Base-by-base conservation (phyloP, 1,140 invertebrate genomes). In the Kradibia gibbosae region DNA sequence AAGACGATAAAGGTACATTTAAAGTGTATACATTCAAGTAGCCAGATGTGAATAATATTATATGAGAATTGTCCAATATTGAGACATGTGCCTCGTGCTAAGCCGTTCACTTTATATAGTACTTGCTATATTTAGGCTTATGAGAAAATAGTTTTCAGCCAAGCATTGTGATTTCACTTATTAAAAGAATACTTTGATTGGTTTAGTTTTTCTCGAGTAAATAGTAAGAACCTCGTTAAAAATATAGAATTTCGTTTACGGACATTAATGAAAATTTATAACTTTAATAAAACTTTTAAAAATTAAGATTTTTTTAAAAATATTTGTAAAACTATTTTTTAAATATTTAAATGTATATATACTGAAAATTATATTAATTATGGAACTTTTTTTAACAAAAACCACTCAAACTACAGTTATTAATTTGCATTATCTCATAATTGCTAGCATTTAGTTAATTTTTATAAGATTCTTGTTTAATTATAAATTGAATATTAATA, bases 51-150 rank as follows among this genome's bases (percentile, higher is more conserved):
- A n/a, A n/a, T 42, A 7, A 74, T 74, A 74, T 36, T 50, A 17
- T 3, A 57, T 20, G 15, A 10, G 42, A 39, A 34, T 11, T 20
- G 36, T 10, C 20, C 36, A 39, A 73, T 15, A 45, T 17, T 5
- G 0, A 57, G 15, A 57, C 72, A 74, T 74, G 72, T 74, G 72
- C 31, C 28, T 39, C 10, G 11, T 31, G 20, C 34, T 74, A 36
- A 55, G 5, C n/a, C 13, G 1, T 57, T 11, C 45, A 57, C 34
- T 74, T 31, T 1, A 74, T 57, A 82, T 85, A 84, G 84, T 84
- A 86, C 85, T 86, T 79, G 82, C 87, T 89, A 89, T 88, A 88
- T 89, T 88, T 89, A 89, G 87, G 85, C 83, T 85, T 86, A 85
- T 88, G 87, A 53, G 72, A 88, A 89, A 88, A 88, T 86, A 82